Conservation (phyloP, 2,113 vertebrate genomes). For the Dasyornis broadbenti region DNA sequence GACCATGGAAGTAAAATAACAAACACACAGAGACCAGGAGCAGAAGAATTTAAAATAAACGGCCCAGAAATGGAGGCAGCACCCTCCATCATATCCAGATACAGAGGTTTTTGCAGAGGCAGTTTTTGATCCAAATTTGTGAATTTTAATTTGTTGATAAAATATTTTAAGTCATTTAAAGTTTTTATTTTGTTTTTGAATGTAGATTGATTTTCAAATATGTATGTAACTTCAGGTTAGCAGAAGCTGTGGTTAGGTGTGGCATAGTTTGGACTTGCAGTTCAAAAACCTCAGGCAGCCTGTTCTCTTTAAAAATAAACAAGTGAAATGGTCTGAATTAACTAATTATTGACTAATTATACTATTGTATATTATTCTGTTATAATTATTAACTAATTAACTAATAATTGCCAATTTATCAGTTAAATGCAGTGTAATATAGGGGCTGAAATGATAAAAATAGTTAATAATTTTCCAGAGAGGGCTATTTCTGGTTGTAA, state of each 20-base stretch:
- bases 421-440: background rate
- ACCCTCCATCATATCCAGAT: background rate
- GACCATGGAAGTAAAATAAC: background rate
- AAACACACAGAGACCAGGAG: background rate
- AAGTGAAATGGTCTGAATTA: background rate
- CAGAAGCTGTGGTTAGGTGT: background rate
- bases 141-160: background rate
- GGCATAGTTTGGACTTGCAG: background rate
- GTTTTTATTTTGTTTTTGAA: background rate
- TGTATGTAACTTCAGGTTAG: background rate
- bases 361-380: background rate
- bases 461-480: background rate
- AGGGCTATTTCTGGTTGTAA: background rate
- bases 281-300: background rate
- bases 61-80: background rate
- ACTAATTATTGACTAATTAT: background rate
- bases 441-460: background rate
- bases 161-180: background rate
- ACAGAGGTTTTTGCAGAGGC: background rate
- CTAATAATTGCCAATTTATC: background rate
- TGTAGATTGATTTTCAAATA: background rate
- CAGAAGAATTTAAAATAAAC: background rate
- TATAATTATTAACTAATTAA: no score
- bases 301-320: background rate
- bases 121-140: background rate